Conservation (phyloP, 2,797 vertebrate genomes). For the Anas bernieri region DNA sequence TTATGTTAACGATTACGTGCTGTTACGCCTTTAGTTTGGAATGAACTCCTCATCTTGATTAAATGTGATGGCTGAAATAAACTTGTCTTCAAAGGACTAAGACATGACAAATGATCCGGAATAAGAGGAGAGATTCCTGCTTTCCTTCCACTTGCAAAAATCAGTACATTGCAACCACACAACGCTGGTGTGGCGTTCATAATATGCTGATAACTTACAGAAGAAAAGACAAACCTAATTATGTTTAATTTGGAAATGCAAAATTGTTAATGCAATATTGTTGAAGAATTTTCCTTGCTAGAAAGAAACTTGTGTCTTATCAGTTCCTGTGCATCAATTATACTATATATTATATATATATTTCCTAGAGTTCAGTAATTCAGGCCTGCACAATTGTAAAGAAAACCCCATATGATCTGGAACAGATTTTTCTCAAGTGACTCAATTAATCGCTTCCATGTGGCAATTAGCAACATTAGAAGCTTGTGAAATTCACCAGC, state of each 20-base stretch:
- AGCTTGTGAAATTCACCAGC: not conserved
- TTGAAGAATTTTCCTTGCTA: conserved; percentile 69
- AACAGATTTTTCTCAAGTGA: conserved; percentile 11
- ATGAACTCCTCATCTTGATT: conserved; percentile 30
- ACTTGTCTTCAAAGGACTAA: conserved; percentile 30
- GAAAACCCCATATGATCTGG: not conserved
- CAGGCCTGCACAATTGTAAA: not conserved
- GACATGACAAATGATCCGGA: not conserved
- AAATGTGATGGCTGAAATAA: conserved; percentile 56
- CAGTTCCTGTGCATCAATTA: not conserved
- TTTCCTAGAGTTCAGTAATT: conserved; percentile 4
- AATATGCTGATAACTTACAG: conserved; percentile 42
- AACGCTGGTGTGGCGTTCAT: conserved; percentile 40
- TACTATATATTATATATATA: not conserved
- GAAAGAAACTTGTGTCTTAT: not conserved
- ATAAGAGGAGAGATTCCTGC: conserved; percentile 19
- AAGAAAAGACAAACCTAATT: conserved; percentile 69
- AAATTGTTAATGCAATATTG: conserved; percentile 62
- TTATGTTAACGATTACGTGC: not conserved
- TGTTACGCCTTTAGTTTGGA: conserved; percentile 24
- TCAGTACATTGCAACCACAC: not conserved
- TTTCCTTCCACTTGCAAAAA: not conserved
- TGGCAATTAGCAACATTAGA: conserved; percentile 9
- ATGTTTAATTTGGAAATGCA: conserved; percentile 67
- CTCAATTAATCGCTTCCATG: not conserved